A percentile compares a stretch with the other conserved stretches of the same genome.
These are phyloP conservation scores for Trichonephila inaurata DNA, from an alignment of 1,140 invertebrate genomes.

Conservation along the genomic window DNA sequence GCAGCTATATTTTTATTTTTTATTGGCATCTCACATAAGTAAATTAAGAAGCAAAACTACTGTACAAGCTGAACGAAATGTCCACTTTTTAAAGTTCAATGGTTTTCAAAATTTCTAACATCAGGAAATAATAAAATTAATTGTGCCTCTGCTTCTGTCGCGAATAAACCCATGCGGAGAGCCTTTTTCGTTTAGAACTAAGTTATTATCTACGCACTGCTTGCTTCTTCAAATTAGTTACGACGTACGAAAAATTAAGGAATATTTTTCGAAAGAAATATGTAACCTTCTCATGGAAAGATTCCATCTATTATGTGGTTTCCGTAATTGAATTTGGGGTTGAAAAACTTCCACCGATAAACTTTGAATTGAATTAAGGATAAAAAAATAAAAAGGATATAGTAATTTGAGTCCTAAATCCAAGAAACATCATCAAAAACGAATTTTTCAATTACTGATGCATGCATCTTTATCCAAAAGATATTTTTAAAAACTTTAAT, in stretches of 20 bases:
- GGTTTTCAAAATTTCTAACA: background rate
- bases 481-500: slow-evolving; percentile 19
- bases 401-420: background rate
- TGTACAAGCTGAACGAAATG: no score
- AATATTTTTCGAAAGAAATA: slow-evolving; percentile 2
- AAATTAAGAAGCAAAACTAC: no score
- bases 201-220: slow-evolving; percentile 15
- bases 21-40: no score
- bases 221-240: slow-evolving; percentile 17
- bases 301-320: slow-evolving; percentile 6
- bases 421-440: background rate
- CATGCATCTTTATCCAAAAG: background rate
- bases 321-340: slow-evolving; percentile 31
- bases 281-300: background rate
- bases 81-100: background rate
- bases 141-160: background rate
- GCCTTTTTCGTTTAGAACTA: background rate
- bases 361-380: background rate
- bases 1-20: no score
- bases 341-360: background rate
- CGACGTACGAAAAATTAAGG: slow-evolving; percentile 10
- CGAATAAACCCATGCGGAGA: background rate
- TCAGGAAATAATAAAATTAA: background rate
- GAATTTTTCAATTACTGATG: slow-evolving; percentile 24
- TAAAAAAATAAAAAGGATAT: background rate